phyloP scores from a whole-genome alignment of 2,888 invertebrate genomes.

The Drosophila anomalata region DNA sequence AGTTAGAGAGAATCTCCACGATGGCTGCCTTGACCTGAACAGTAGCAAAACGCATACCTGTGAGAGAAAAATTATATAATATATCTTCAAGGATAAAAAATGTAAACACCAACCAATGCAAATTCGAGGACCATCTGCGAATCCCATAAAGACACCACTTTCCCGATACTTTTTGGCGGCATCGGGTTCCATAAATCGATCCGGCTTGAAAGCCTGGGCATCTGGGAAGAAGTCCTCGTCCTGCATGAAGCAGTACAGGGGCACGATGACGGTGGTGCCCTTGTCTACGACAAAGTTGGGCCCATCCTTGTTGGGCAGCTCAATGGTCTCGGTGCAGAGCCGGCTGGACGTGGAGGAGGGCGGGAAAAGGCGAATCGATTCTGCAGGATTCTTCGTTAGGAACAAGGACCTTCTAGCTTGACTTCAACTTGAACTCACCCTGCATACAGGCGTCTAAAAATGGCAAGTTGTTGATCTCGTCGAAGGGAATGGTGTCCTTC shows the following conservation, averaged over 20 bases:
- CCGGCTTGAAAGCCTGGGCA: slow-evolving; percentile 76
- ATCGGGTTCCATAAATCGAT: slow-evolving; percentile 79
- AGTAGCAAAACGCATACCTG: slow-evolving; percentile 82
- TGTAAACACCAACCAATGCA: slow-evolving; percentile 74
- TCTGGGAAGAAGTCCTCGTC: slow-evolving; percentile 77
- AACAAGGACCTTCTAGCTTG: background rate
- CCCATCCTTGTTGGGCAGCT: slow-evolving; percentile 72
- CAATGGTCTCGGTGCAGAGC: slow-evolving; percentile 74
- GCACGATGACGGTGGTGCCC: slow-evolving; percentile 68
- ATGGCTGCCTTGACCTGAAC: slow-evolving; percentile 80
- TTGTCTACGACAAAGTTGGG: slow-evolving; percentile 58
- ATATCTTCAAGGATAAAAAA: background rate
- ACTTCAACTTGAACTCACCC: slow-evolving; percentile 59
- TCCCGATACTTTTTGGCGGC: slow-evolving; percentile 76
- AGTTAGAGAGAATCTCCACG: slow-evolving; percentile 80
- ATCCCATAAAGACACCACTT: slow-evolving; percentile 74
- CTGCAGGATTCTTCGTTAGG: slow-evolving; percentile 42
- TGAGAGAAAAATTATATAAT: slow-evolving; percentile 9
- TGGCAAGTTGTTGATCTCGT: slow-evolving; percentile 73
- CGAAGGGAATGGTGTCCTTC: slow-evolving; percentile 69
- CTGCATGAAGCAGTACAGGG: slow-evolving; percentile 66
- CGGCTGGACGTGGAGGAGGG: slow-evolving; percentile 65
- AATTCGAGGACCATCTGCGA: slow-evolving; percentile 82
- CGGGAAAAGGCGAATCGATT: slow-evolving; percentile 77
- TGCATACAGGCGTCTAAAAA: slow-evolving; percentile 81